Evolutionary conservation across 2,888 invertebrate genomes (phyloP).

Genomic region (Cremastobaeus sp.): DNA sequence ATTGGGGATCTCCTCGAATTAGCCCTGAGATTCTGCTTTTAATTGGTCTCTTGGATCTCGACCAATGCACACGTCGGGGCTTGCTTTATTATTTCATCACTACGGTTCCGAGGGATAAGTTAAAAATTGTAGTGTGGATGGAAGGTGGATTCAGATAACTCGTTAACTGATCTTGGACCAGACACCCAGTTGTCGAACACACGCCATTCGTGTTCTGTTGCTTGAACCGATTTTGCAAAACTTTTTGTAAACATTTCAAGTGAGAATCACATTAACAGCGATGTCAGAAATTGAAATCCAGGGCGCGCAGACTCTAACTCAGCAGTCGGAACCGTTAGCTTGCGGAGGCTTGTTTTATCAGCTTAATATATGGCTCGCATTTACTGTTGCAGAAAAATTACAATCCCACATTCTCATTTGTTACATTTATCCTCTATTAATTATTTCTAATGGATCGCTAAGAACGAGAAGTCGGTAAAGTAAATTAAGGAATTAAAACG

Average conservation of each 20-base stretch:
- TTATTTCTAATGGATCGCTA: slow-evolving; percentile 41
- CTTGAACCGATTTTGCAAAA: background rate
- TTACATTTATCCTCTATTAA: slow-evolving; percentile 52
- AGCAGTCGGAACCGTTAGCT: slow-evolving; percentile 41
- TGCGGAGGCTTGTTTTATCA: slow-evolving; percentile 54
- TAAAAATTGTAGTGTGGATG: background rate
- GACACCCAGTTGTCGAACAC: background rate
- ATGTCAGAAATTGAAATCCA: slow-evolving; percentile 53
- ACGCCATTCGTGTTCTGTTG: background rate
- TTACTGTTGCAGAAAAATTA: slow-evolving; percentile 50
- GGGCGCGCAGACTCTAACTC: slow-evolving; percentile 48
- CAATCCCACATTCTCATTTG: slow-evolving; percentile 52
- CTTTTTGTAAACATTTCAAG: slow-evolving; percentile 15
- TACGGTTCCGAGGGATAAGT: too few relatives aligned
- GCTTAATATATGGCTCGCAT: slow-evolving; percentile 54
- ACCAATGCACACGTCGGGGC: too few relatives aligned
- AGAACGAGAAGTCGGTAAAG: slow-evolving; percentile 40
- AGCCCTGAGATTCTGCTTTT: too few relatives aligned
- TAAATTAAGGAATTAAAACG: slow-evolving; percentile 34
- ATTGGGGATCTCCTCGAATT: too few relatives aligned
- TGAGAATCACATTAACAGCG: slow-evolving; percentile 37
- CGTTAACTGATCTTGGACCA: too few relatives aligned
- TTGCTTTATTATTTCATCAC: too few relatives aligned
- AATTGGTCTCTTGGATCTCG: too few relatives aligned
- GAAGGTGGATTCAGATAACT: too few relatives aligned